Percentiles rank a stretch among this genome's conserved stretches.
Conservation (phyloP, 2,888 invertebrate genomes). For the Spicauda simplicius region DNA sequence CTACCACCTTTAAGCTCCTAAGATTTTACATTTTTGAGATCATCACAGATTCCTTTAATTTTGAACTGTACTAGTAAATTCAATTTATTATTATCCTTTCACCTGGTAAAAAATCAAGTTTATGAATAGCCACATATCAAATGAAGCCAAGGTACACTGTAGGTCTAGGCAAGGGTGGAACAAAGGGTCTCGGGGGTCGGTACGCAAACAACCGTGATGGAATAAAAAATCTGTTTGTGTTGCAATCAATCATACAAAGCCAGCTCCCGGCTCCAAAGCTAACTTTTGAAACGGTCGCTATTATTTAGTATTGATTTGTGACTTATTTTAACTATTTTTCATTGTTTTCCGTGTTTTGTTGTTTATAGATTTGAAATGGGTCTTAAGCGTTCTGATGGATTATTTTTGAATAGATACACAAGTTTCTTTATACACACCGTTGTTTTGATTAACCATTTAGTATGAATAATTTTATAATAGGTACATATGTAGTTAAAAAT, state of each 20-base stretch:
- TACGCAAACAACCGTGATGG: conserved; percentile 65
- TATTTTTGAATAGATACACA: background rate
- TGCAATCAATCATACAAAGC: conserved; percentile 82
- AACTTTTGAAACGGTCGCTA: conserved; percentile 69
- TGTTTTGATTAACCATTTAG: too few relatives aligned
- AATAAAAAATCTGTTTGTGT: conserved; percentile 76
- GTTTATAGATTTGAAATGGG: conserved; percentile 68
- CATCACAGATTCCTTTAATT: background rate
- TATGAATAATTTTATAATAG: too few relatives aligned
- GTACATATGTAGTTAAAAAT: too few relatives aligned
- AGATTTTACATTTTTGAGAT: background rate
- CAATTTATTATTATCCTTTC: background rate
- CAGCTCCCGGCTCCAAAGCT: conserved; percentile 65
- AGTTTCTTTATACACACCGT: too few relatives aligned
- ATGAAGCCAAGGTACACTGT: conserved; percentile 14
- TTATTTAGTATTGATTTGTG: conserved; percentile 77
- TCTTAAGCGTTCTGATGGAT: conserved; percentile 55
- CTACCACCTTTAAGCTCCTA: too few relatives aligned
- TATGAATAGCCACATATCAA: conserved; percentile 5
- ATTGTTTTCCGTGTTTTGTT: conserved; percentile 60
- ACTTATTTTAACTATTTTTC: conserved; percentile 60
- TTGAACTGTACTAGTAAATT: background rate
- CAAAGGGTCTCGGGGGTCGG: conserved; percentile 40
- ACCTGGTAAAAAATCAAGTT: conserved; percentile 9
- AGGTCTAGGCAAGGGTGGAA: conserved; percentile 21